Evolutionary conservation across 2,797 vertebrate species (phyloP).

Genomic region (Morelia viridis): DNA sequence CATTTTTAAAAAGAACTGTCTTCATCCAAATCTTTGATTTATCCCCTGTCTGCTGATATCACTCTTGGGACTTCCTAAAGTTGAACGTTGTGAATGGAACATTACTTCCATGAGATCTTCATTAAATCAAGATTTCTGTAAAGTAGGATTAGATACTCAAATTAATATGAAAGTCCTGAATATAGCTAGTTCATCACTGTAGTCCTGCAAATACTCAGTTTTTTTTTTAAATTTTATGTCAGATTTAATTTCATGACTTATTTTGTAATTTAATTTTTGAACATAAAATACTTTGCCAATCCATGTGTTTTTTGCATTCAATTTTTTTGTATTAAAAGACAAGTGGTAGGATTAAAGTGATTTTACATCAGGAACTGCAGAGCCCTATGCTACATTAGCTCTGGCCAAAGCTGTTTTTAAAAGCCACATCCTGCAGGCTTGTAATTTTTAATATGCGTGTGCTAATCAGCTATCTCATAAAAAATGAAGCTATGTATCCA

Average conservation of each 20-base stretch:
- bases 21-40: neutral
- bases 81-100: neutral
- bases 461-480: neutral
- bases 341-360: neutral
- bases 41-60: neutral
- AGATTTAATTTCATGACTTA: neutral
- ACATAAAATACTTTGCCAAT: neutral
- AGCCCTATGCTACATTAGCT: neutral
- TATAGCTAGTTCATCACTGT: neutral
- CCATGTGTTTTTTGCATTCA: neutral
- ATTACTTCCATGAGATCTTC: neutral
- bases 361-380: neutral
- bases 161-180: neutral
- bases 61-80: neutral
- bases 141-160: neutral
- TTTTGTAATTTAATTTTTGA: slow-evolving; percentile 1
- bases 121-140: neutral
- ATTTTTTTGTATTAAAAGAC: neutral
- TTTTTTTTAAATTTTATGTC: neutral
- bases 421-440: neutral
- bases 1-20: neutral
- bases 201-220: neutral
- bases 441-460: neutral
- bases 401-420: neutral
- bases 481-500: neutral